These are phyloP conservation scores for Crypturellus undulatus DNA, from an alignment of 2,113 vertebrate species.

Conservation along the genomic window DNA sequence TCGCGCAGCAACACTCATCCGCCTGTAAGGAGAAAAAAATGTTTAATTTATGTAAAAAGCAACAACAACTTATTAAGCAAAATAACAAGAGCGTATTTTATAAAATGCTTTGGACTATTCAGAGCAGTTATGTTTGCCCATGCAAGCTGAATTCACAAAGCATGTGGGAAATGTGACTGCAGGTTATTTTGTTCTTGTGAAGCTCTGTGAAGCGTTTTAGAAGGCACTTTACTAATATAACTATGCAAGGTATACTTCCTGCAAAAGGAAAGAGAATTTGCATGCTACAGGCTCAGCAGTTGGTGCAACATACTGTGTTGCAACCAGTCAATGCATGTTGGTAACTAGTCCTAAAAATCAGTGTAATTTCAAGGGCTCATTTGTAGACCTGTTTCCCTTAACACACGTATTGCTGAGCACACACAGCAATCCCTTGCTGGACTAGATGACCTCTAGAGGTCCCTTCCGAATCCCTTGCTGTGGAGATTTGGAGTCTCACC, in stretches of 20 bases:
- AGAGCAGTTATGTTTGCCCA: neutral
- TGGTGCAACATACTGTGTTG: neutral
- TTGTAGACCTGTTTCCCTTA: neutral
- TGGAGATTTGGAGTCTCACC: neutral
- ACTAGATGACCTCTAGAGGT: too few species aligned
- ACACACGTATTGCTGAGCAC: neutral
- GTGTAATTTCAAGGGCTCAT: neutral
- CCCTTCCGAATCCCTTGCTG: neutral
- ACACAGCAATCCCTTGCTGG: neutral
- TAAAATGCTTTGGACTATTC: neutral
- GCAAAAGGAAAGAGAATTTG: neutral
- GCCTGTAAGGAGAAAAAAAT: neutral
- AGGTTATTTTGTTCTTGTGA: neutral
- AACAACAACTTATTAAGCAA: too few species aligned
- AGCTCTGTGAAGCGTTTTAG: neutral
- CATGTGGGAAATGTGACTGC: neutral
- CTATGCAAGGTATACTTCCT: neutral
- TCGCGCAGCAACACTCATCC: neutral
- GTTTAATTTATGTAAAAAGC: neutral
- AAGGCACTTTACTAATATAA: neutral
- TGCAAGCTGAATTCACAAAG: neutral
- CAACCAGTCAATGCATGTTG: neutral
- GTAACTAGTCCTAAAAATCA: neutral
- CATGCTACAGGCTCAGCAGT: neutral
- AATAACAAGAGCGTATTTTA: neutral